Conservation (phyloP, 2,797 vertebrate species). For the Oreonectes daqikongensis region DNA sequence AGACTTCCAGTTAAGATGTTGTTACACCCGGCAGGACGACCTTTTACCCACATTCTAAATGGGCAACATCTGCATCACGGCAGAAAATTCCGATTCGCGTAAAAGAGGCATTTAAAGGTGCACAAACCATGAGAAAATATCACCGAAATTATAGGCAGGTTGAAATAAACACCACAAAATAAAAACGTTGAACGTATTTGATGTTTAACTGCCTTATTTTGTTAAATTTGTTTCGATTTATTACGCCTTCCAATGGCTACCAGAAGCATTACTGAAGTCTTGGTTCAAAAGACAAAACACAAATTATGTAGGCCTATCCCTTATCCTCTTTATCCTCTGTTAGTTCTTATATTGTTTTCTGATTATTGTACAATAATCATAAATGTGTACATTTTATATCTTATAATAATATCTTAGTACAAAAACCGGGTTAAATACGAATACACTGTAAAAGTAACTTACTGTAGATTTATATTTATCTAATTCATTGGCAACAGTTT, state of each 20-base stretch:
- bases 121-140: not conserved
- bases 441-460: too few species aligned
- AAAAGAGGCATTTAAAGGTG: conserved; percentile 20
- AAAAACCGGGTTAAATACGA: too few species aligned
- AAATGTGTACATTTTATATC: not conserved
- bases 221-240: not conserved
- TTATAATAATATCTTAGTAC: too few species aligned
- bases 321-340: too few species aligned
- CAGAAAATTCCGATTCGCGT: conserved; percentile 4
- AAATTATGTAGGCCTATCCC: too few species aligned
- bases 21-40: conserved; percentile 63
- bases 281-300: not conserved
- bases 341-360: too few species aligned
- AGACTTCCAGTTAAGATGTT: conserved; percentile 60
- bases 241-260: not conserved
- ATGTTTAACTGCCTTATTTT: too few species aligned
- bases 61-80: conserved; percentile 74
- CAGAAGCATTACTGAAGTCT: not conserved
- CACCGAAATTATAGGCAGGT: not conserved
- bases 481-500: too few species aligned
- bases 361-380: not conserved
- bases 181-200: not conserved
- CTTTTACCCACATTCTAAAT: conserved; percentile 78
- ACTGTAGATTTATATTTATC: too few species aligned
- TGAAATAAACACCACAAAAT: not conserved